Percentiles rank a stretch among this genome's conserved stretches.
Conservation (phyloP, 2,888 invertebrate genomes). For the Laothoe populi region DNA sequence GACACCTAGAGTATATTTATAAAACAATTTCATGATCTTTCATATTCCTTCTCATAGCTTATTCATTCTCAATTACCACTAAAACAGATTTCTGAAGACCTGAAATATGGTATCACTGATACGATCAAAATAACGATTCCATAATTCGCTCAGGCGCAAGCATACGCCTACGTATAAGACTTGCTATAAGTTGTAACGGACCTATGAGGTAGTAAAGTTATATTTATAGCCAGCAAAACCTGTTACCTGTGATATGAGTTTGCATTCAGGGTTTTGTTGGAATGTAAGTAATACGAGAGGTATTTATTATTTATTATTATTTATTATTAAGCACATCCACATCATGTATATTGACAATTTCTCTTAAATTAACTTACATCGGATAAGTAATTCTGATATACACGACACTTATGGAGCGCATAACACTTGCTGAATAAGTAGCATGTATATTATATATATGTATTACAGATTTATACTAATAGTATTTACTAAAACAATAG, state of each 20-base stretch:
- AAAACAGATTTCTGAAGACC: neutral
- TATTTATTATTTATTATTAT: too few relatives aligned
- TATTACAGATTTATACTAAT: too few relatives aligned
- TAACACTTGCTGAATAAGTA: too few relatives aligned
- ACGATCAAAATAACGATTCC: neutral
- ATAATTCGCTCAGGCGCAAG: neutral
- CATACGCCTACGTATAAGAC: neutral
- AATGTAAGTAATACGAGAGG: neutral
- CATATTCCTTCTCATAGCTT: neutral
- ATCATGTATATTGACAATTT: too few relatives aligned
- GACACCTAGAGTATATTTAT: neutral
- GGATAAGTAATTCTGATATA: too few relatives aligned
- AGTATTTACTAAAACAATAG: too few relatives aligned
- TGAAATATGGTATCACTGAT: neutral
- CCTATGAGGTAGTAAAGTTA: neutral
- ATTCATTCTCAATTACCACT: too few relatives aligned
- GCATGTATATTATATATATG: too few relatives aligned
- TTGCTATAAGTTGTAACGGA: neutral
- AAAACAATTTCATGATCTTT: neutral
- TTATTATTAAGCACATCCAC: too few relatives aligned
- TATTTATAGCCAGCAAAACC: neutral
- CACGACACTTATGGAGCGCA: too few relatives aligned
- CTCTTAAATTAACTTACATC: too few relatives aligned
- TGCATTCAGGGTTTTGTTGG: neutral
- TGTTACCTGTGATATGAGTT: neutral